Base-by-base conservation (phyloP, 2,797 vertebrate species). In the Neosilurus mollespiculum region DNA sequence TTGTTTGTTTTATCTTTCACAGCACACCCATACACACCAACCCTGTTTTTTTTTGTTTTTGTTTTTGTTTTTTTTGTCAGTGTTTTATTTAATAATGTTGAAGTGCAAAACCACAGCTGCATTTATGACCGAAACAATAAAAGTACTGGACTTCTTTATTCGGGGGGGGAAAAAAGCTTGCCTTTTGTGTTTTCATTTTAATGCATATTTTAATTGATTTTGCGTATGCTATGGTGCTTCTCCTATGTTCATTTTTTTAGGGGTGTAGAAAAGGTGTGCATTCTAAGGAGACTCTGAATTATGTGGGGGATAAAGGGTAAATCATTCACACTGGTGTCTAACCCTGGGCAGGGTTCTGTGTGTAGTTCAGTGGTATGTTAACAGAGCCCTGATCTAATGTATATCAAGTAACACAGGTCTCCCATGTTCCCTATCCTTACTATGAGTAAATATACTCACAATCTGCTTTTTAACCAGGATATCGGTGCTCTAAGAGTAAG, bases 31-130 rank as follows among this genome's bases (percentile, higher is more conserved):
- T 91, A 91, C 79, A 87, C 85, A 88, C 87, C 83, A 89, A 89
- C 90, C 88, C 84, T 93, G 92, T n/a, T n/a, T n/a, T n/a, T n/a
- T n/a, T n/a, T n/a, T n/a, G n/a, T n/a, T n/a, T n/a, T n/a, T n/a
- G n/a, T n/a, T n/a, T n/a, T n/a, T n/a, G n/a, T n/a, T n/a, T 94
- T 96, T 95, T 96, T 95, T 96, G 95, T 97, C 95, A 93, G 96
- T 96, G 96, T 98, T 98, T 98, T 97, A 98, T 98, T 97, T 98
- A 97, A 97, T 95, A 95, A 95, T 94, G 91, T 94, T 93, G 89
- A 93, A 94, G 93, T 94, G 95, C 93, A 95, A 94, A 94, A 94
- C 95, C 93, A 94, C 95, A 94, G 93, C 93, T 96, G 94, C 94
- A 95, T 96, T 96, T 76, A 73, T 79, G 80, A 61, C 88, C 90